Conservation (phyloP, 2,113 vertebrate species). For the Sardina pilchardus region DNA sequence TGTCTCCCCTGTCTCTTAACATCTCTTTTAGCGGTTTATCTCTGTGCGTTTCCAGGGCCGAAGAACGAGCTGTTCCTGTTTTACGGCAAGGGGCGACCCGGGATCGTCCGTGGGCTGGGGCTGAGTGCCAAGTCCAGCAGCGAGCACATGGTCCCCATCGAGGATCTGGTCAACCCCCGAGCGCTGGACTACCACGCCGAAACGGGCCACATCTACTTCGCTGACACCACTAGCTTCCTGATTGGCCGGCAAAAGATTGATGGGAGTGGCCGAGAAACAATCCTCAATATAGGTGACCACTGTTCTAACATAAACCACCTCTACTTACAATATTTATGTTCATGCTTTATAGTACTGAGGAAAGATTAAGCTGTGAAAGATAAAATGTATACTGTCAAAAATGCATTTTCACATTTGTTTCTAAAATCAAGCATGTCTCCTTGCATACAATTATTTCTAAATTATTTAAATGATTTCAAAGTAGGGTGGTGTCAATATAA, state of each 20-base stretch:
- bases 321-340: background rate
- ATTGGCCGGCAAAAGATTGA: constrained; percentile 96
- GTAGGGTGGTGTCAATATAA: background rate
- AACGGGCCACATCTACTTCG: constrained; percentile 92
- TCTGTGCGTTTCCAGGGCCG: constrained; percentile 74
- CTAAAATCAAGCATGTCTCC: no score
- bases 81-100: constrained; percentile 96
- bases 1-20: no score
- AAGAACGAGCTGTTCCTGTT: constrained; percentile 97
- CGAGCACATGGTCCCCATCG: constrained; percentile 93
- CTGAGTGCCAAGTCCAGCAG: constrained; percentile 90
- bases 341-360: no score
- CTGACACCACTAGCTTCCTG: constrained; percentile 96
- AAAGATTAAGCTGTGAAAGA: no score
- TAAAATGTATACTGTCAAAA: no score
- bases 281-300: constrained; percentile 89
- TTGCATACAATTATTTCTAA: no score
- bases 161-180: constrained; percentile 94
- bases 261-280: constrained; percentile 87
- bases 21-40: background rate
- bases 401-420: no score
- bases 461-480: no score
- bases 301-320: background rate
- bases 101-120: constrained; percentile 92
- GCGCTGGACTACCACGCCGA: constrained; percentile 95